Conservation (phyloP, 2,113 vertebrate genomes). For the Psittacula cyanocephala region DNA sequence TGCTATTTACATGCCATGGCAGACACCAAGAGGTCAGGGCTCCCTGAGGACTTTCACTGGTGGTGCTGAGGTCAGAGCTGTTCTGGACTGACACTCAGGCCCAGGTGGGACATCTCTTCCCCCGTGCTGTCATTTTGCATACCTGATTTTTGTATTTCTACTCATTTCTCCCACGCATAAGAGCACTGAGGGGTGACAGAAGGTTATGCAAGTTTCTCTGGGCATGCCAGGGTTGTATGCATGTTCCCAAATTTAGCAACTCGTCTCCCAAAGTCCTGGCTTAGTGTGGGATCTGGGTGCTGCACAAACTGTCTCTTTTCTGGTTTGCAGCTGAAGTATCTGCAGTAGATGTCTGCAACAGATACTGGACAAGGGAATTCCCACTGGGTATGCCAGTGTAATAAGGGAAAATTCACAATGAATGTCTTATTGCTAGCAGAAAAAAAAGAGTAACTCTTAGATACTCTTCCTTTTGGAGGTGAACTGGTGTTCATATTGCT, state of each 20-base stretch:
- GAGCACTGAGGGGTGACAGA: neutral
- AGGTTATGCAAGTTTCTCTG: neutral
- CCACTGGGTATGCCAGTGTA: neutral
- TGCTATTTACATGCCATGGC: accelerated
- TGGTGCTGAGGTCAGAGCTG: neutral
- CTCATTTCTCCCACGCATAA: neutral
- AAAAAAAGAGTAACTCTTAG: neutral
- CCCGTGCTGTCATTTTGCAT: neutral
- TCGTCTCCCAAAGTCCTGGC: neutral
- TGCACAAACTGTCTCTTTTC: neutral
- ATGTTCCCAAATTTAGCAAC: neutral
- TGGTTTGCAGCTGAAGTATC: neutral
- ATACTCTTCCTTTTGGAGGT: neutral
- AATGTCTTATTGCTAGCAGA: neutral
- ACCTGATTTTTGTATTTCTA: neutral
- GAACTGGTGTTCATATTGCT: neutral
- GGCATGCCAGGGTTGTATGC: neutral
- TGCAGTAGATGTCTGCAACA: neutral
- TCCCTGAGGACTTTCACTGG: neutral
- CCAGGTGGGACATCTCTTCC: neutral
- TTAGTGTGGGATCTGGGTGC: neutral
- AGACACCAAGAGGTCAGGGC: neutral
- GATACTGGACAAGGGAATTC: neutral
- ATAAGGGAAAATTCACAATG: neutral
- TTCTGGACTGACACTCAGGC: neutral